Evolutionary conservation across 2,888 invertebrate genomes (phyloP), one percentile per base, ranked within the genome.

Genomic region (Drosophila merina): DNA sequence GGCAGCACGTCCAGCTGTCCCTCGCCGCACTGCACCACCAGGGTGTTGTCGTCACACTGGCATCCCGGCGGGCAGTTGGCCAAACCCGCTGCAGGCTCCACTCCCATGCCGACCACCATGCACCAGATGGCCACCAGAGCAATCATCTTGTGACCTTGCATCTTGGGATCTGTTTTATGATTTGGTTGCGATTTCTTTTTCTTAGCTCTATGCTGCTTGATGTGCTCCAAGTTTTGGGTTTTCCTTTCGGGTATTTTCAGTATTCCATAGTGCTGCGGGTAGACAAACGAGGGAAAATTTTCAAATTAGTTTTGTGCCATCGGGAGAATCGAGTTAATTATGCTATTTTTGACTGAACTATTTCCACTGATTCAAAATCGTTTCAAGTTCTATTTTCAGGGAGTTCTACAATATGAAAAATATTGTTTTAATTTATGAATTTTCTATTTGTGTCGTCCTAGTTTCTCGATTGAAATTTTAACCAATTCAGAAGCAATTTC

Each of bases 1-100:
- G 97, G 97, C 72, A 98, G 94, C 63, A 97, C 96, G 92, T 97
- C 97, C 76, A 98, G 93, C 86, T 96, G 96, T 87, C 96, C 96
- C 89, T 95, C 95, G 83, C 96, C 95, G 92, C 97, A 98, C 76
- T 95, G 95, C 52, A 97, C 97, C 56, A 96, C 95, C 73, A 96
- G 94, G 0, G 96, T 97, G 77, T 97, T 97, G 89, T 98, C 97
- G 92, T 97, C 96, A 93, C 98, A 98, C 91, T 93, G 94, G 92
- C 98, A 98, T 74, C 96, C 96, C 57, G 92, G 93, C 4, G 97
- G 97, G 89, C 97, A 98, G 92, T 96, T 95, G 48, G 95, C 95
- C 73, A 95, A 64, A 4, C 84, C 90, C 38, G 64, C 58, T 8
- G 68, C 72, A 12, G 67, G 70, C 36, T 70, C 44, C 40, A 72